Evolutionary conservation across 1,140 invertebrate species (phyloP), one percentile per base, ranked within the genome.

Genomic region (Bradysia coprophila): DNA sequence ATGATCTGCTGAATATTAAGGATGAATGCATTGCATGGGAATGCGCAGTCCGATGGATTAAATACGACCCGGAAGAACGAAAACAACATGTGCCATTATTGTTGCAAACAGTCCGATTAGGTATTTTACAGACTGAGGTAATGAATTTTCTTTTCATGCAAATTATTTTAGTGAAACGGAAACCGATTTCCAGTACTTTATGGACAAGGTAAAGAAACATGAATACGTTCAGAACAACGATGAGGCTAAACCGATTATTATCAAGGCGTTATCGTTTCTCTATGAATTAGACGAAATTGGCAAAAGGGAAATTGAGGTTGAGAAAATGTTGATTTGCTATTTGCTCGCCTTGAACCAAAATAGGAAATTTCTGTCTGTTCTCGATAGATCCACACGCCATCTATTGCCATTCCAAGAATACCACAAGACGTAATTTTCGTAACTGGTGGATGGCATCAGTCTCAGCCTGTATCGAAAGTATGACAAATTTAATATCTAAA

Each of bases 41-140:
- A 52, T 60, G 66, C 18, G 63, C 67, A 24, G 46, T 71, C 31
- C 66, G 68, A 32, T 72, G 69, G 69, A 69, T 71, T 21, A 66
- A 70, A 45, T 61, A 71, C 34, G 72, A 81, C 50, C 67, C 72
- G 0, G 64, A 71, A n/a, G 56, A 54, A 3, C 67, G 81, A 9
- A 75, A 73, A 53, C 50, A 63, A 20, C 61, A 79, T 47, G 76
- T 87, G 6, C 72, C 78, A 1, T 66, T 74, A 22, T 59, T 94
- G 1, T 78, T 94, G 71, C 73, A 73, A 32, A 78, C 78, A 41
- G 79, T 89, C 45, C 69, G 88, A 16, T 67, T 92, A 2, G 88
- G 89, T 4, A 63, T 93, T 1, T 65, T 94, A 49, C 80, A 89
- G 41, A 88, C 84, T 0, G 75, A 86, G 61, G 69, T 69, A 28